Base-by-base conservation (phyloP, 2,113 vertebrate species). In the Cyprinodon brontotheroides region DNA sequence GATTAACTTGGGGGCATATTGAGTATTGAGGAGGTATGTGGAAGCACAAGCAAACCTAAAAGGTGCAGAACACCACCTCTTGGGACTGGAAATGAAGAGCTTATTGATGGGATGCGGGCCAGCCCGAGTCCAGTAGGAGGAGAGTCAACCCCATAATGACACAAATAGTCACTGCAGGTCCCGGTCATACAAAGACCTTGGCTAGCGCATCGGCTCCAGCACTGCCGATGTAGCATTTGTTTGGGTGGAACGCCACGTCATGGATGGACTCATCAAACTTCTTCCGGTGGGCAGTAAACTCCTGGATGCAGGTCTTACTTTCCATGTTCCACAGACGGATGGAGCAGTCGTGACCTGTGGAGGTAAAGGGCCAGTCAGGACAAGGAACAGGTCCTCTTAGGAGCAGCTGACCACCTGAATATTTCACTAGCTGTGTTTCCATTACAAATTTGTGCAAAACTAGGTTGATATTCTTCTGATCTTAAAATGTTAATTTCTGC, bases 301-400 rank as follows among this genome's bases (percentile, higher is more conserved):
- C 98, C 79, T 99, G 98, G 92, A 99, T 97, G 90, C 98, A 99
- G 0, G 97, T 99, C 91, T 97, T 98, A 86, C 94, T 98, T 91
- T 99, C 98, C 89, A 99, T 95, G 92, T 97, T 99, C 98, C 98
- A 99, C 79, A 99, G 94, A 60, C 97, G 97, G 89, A 99, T 95
- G 0, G 98, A 99, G 94, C 97, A 99, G 93, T 99, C 98, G 20
- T 99, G 97, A 93, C 98, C 98, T 99, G 92, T 13, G 75, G 4
- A 78, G 79, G 40, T 66, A n/a, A 37, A 40, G 15, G 11, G 4
- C 1, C 43, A 63, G 53, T 63, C 40, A 72, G 70, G n/a, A 39
- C 3, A 11, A 9, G 72, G 38, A 29, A 76, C 67, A 0, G 0
- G 40, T 3, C 40, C 15, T 66, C 22, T 11, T 12, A 38, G 61